These are phyloP conservation scores for Cephus pulcher DNA, from an alignment of 2,888 invertebrate species.

Conservation along the genomic window DNA sequence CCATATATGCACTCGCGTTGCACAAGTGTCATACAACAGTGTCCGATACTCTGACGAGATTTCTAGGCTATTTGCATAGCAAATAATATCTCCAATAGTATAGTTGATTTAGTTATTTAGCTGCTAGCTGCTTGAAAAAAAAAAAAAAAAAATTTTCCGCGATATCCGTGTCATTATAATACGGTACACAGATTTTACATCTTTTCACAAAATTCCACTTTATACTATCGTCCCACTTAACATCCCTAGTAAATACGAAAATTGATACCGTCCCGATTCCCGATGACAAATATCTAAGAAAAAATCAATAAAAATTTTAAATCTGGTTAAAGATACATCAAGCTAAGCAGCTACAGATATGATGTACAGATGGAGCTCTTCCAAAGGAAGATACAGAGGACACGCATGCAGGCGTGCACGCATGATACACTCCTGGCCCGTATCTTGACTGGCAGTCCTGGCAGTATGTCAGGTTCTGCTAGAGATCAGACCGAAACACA, in stretches of 20 bases:
- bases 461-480: not conserved
- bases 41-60: not conserved
- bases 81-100: not conserved
- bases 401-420: not conserved
- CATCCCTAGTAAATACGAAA: not conserved
- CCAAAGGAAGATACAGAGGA: not conserved
- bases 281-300: too few species aligned
- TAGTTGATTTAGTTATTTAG: not conserved
- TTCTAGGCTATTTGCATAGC: not conserved
- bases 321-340: not conserved
- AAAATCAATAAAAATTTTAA: not conserved
- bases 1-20: not conserved
- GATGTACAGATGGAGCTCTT: too few species aligned
- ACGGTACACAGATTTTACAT: not conserved
- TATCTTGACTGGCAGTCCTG: not conserved
- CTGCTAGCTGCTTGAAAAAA: not conserved
- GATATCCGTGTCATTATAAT: not conserved
- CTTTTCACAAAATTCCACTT: not conserved
- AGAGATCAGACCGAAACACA: not conserved
- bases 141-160: not conserved
- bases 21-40: not conserved
- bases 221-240: not conserved
- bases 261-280: not conserved
- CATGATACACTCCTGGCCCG: not conserved
- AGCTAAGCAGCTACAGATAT: not conserved